A percentile compares a stretch with the other conserved stretches of the same genome.
Conservation (phyloP, 2,888 invertebrate species). For the Caenorhabditis sp. region DNA sequence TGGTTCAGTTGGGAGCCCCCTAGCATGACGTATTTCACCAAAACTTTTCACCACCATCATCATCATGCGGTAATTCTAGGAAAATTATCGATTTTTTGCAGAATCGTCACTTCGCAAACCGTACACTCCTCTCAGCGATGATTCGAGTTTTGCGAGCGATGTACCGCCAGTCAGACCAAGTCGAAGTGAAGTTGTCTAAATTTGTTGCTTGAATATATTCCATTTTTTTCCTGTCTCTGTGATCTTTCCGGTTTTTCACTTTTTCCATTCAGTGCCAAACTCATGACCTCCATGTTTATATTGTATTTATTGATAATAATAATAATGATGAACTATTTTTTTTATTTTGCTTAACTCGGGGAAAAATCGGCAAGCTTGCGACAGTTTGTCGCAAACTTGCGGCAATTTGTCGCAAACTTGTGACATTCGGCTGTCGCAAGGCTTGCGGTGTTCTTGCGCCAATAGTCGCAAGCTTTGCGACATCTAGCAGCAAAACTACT, state of each 20-base stretch:
- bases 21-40: background rate
- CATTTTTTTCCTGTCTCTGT: background rate
- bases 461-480: too few relatives aligned
- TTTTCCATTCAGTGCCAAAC: background rate
- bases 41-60: background rate
- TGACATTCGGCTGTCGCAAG: too few relatives aligned
- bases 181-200: constrained; percentile 47
- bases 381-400: too few relatives aligned
- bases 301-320: background rate
- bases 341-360: too few relatives aligned
- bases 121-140: constrained; percentile 32
- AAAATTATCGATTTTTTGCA: constrained; percentile 33
- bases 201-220: background rate
- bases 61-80: too few relatives aligned
- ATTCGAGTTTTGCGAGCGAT: constrained; percentile 44
- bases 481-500: too few relatives aligned
- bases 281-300: constrained; percentile 1
- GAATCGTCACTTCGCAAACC: constrained; percentile 56
- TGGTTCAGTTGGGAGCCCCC: background rate
- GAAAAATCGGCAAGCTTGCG: too few relatives aligned
- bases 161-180: constrained; percentile 43
- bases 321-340: too few relatives aligned
- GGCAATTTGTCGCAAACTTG: too few relatives aligned
- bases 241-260: background rate
- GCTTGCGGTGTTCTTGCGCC: too few relatives aligned